phyloP scores from a whole-genome alignment of 2,888 invertebrate genomes.

The Macaria notata region DNA sequence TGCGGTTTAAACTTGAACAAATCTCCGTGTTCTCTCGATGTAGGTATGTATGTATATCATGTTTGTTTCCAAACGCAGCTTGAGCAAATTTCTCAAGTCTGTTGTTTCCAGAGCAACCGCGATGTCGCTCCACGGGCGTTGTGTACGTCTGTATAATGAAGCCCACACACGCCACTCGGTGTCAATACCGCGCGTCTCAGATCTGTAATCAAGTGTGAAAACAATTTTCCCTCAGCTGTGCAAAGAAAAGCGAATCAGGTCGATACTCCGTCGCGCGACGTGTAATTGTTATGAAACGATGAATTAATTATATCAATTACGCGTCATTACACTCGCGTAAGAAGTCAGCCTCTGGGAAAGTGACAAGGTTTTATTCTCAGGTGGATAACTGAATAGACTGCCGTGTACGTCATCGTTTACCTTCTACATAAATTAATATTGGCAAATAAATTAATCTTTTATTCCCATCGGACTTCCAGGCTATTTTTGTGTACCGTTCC shows the following conservation, averaged over 20 bases:
- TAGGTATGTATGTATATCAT: too few species aligned
- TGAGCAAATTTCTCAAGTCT: too few species aligned
- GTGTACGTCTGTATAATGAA: not conserved
- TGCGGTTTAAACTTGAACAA: too few species aligned
- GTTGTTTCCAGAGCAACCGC: too few species aligned
- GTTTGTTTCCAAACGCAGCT: too few species aligned
- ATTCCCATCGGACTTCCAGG: too few species aligned
- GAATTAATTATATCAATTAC: conserved; percentile 23
- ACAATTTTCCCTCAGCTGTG: conserved; percentile 27
- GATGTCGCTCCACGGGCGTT: too few species aligned
- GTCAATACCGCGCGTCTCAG: conserved; percentile 5
- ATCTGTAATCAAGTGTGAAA: conserved; percentile 28
- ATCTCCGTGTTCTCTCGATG: too few species aligned
- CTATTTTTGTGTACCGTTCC: too few species aligned
- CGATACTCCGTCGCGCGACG: conserved; percentile 29
- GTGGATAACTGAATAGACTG: conserved; percentile 5
- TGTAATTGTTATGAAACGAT: conserved; percentile 32
- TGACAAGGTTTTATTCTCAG: conserved; percentile 16
- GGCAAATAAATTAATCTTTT: too few species aligned
- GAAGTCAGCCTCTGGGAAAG: conserved; percentile 19
- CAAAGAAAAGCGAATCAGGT: conserved; percentile 32
- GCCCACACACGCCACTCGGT: not conserved
- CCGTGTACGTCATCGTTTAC: conserved; percentile 7
- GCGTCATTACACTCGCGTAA: conserved; percentile 24
- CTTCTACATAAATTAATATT: not conserved